A percentile compares a stretch with the other conserved stretches of the same genome.
These are phyloP conservation scores for Schizopygopsis malacanthus DNA, from an alignment of 2,797 vertebrate species.

Conservation along the genomic window DNA sequence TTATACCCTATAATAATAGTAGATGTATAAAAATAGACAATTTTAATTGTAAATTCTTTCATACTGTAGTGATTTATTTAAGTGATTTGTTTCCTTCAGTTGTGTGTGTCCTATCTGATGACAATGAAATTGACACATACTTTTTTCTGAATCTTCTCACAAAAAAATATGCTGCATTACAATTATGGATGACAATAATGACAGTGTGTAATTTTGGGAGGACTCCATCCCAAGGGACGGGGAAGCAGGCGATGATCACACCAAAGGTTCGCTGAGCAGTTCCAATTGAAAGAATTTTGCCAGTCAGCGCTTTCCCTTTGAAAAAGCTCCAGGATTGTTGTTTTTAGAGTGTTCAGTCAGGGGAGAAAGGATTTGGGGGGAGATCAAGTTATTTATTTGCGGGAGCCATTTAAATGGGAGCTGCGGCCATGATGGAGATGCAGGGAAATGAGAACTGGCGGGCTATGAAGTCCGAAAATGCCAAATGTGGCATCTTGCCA, in stretches of 20 bases:
- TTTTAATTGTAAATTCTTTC: background rate
- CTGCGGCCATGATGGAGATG: conserved; percentile 69
- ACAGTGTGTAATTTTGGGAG: conserved; percentile 42
- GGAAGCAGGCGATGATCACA: conserved; percentile 73
- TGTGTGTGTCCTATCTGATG: background rate
- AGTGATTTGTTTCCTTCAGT: background rate
- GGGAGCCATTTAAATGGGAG: conserved; percentile 78
- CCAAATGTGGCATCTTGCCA: conserved; percentile 72
- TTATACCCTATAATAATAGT: background rate
- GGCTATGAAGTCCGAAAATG: conserved; percentile 76
- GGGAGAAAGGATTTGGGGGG: conserved; percentile 78
- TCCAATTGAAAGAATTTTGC: conserved; percentile 77
- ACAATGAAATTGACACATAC: background rate
- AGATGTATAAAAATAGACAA: background rate
- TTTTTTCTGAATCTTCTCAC: background rate
- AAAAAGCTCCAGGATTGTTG: conserved; percentile 79
- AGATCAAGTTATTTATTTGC: conserved; percentile 83
- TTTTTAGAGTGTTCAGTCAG: conserved; percentile 78
- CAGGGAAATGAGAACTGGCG: conserved; percentile 80
- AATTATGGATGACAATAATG: conserved; percentile 47
- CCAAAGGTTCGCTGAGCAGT: conserved; percentile 70
- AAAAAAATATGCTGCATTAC: conserved; percentile 1
- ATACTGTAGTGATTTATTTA: background rate
- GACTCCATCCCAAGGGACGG: conserved; percentile 67
- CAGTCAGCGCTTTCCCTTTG: conserved; percentile 81